Evolutionary conservation across 1,140 invertebrate genomes (phyloP), one percentile per base, ranked within the genome.

Genomic region (Maconellicoccus hirsutus): DNA sequence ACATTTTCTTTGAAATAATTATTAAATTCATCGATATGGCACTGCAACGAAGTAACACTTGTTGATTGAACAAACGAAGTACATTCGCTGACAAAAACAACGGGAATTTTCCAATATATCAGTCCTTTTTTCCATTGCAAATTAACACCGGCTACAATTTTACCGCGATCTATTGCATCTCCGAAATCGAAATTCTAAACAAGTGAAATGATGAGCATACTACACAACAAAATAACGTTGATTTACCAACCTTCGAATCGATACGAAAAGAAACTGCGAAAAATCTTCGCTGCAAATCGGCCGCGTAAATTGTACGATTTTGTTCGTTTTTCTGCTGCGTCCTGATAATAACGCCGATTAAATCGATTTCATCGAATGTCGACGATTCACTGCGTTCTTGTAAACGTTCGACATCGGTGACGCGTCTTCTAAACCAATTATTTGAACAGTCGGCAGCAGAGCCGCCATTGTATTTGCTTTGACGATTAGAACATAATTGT

Each of bases 151-250:
- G 83, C 80, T 0, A 89, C 73, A n/a, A 84, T 72, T 72, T 84
- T 80, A 1, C 85, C 85, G 6, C 79, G 77, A 19, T 82, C 80
- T 16, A 87, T 74, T 42, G 84, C 80, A 72, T 85, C 85, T 71
- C 85, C 78, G 70, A 83, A 85, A 0, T 85, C 84, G 75, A 89
- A 87, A 74, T 85, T 83, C 42, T 89, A 77, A 42, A 83, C 83
- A 59, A n/a, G 3, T 4, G 21, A 59, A 59, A 16, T 7, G 16
- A n/a, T 4, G 3, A 59, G 4, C 16, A 16, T 7, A 59, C 6
- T 19, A 19, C n/a, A 4, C 21, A n/a, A 19, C 4, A 59, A 59
- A 59, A 19, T 19, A n/a, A n/a, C 6, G 52, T 59, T 19, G 21
- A 19, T 7, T 22, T 19, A 59, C n/a, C 21, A 80, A 75, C 81